These are phyloP conservation scores for Globia sparganii DNA, from an alignment of 2,888 invertebrate species.

Conservation along the genomic window DNA sequence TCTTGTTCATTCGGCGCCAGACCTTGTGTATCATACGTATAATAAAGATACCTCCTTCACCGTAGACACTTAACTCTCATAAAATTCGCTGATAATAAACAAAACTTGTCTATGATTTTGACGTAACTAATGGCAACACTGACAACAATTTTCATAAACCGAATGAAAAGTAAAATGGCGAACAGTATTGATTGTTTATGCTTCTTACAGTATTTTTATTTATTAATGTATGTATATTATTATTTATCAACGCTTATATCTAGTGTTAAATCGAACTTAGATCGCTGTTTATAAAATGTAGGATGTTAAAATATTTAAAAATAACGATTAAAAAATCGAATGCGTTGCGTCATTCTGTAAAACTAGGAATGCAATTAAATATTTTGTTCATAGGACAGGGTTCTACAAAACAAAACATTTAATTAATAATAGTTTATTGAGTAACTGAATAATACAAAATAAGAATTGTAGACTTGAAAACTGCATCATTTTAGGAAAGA, in stretches of 20 bases:
- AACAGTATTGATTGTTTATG: slow-evolving; percentile 65
- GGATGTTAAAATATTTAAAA: slow-evolving; percentile 66
- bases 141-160: slow-evolving; percentile 50
- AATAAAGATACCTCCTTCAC: slow-evolving; percentile 4
- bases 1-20: slow-evolving; percentile 2
- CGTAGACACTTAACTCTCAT: neutral
- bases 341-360: slow-evolving; percentile 54
- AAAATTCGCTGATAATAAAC: slow-evolving; percentile 10
- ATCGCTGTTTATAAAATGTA: slow-evolving; percentile 73
- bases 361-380: slow-evolving; percentile 36
- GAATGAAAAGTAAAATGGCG: slow-evolving; percentile 40
- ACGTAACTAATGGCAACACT: slow-evolving; percentile 50
- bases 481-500: neutral
- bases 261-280: slow-evolving; percentile 71
- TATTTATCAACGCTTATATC: slow-evolving; percentile 73
- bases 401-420: slow-evolving; percentile 17
- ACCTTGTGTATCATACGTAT: slow-evolving; percentile 2
- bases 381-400: slow-evolving; percentile 33
- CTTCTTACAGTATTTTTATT: slow-evolving; percentile 76
- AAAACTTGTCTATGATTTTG: slow-evolving; percentile 30
- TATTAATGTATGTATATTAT: slow-evolving; percentile 65
- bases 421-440: neutral
- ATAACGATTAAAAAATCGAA: slow-evolving; percentile 57
- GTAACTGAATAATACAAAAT: slow-evolving; percentile 2
- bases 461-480: slow-evolving; percentile 5